These are phyloP conservation scores for Habroteleia sp. DNA, from an alignment of 2,888 invertebrate species.

Conservation along the genomic window DNA sequence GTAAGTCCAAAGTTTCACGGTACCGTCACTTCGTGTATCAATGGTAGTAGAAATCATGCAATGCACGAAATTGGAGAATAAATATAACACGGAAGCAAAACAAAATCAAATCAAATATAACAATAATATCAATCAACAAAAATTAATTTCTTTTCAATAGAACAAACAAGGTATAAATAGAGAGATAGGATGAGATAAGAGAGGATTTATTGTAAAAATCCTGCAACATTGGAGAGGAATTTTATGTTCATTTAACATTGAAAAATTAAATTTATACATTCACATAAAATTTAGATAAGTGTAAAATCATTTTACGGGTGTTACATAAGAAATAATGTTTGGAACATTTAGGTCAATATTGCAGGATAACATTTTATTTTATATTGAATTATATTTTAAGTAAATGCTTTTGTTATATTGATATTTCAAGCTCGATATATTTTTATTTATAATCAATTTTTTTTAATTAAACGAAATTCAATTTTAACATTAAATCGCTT, in stretches of 20 bases:
- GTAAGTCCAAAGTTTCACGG: constrained; percentile 78
- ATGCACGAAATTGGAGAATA: constrained; percentile 77
- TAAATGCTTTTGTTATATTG: too few relatives aligned
- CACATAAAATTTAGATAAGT: too few relatives aligned
- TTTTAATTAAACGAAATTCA: too few relatives aligned
- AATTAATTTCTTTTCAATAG: constrained; percentile 24
- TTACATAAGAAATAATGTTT: too few relatives aligned
- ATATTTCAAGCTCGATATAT: too few relatives aligned
- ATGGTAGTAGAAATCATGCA: constrained; percentile 76
- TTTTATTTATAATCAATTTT: too few relatives aligned
- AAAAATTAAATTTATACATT: too few relatives aligned
- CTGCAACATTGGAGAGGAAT: constrained; percentile 3
- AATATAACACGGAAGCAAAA: constrained; percentile 76
- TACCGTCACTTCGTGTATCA: constrained; percentile 77
- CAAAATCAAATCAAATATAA: constrained; percentile 64
- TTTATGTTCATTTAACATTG: too few relatives aligned
- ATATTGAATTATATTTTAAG: too few relatives aligned
- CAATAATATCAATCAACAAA: constrained; percentile 16
- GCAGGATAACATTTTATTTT: too few relatives aligned
- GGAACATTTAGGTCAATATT: too few relatives aligned
- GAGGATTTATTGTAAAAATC: constrained; percentile 28
- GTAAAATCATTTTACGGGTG: too few relatives aligned
- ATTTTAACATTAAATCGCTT: constrained; percentile 7
- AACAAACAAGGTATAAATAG: constrained; percentile 20
- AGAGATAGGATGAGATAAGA: constrained; percentile 7